Evolutionary conservation across 2,888 invertebrate genomes (phyloP).

Genomic region (Hypercompe scribonia): DNA sequence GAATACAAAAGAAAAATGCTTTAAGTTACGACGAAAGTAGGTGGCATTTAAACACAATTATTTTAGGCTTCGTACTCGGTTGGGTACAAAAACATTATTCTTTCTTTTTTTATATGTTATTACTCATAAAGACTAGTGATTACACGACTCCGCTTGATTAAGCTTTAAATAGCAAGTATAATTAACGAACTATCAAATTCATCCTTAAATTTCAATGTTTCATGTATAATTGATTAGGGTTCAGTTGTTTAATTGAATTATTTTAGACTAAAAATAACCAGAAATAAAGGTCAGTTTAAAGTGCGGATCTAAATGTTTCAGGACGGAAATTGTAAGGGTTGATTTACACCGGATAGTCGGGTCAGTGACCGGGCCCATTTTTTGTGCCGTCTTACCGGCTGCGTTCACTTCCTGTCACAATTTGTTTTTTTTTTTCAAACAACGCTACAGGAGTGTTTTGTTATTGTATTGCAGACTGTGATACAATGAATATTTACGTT

Average conservation of each 20-base stretch:
- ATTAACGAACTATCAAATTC: background rate
- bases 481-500: conserved; percentile 27
- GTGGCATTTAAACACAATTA: no score
- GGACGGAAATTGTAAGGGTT: conserved; percentile 61
- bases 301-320: conserved; percentile 43
- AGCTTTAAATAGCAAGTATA: background rate
- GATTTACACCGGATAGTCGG: conserved; percentile 57
- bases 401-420: conserved; percentile 82
- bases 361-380: conserved; percentile 74
- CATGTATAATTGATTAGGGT: conserved; percentile 12
- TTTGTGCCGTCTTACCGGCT: conserved; percentile 75
- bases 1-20: no score
- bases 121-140: background rate
- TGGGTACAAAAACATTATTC: no score
- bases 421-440: conserved; percentile 75
- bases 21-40: no score
- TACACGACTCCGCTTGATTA: background rate
- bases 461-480: conserved; percentile 51
- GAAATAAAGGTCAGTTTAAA: conserved; percentile 39
- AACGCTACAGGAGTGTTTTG: conserved; percentile 70
- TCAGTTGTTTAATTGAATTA: conserved; percentile 27
- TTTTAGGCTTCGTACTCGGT: no score
- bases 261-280: conserved; percentile 18
- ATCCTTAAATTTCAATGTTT: background rate
- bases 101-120: no score